Conservation (phyloP, 2,797 vertebrate genomes). For the Pangasius macronema region DNA sequence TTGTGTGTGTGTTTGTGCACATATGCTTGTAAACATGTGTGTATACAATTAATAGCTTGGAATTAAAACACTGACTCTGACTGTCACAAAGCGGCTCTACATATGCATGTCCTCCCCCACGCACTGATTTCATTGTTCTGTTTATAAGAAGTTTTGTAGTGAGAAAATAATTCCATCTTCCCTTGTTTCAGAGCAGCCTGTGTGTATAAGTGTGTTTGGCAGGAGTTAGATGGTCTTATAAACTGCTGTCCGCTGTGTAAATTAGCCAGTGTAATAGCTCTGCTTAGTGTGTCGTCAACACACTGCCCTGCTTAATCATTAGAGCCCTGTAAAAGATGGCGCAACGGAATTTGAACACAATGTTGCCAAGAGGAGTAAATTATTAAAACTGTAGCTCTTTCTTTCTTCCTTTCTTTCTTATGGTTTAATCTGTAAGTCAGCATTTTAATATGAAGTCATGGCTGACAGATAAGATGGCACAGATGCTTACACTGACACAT, state of each 20-base stretch:
- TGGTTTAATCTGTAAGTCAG: neutral
- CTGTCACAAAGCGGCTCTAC: neutral
- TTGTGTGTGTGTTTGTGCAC: neutral
- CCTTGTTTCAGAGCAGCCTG: neutral
- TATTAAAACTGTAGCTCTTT: conserved; percentile 38
- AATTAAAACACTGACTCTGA: neutral
- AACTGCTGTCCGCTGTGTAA: conserved; percentile 47
- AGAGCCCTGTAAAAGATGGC: conserved; percentile 65
- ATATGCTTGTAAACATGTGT: neutral
- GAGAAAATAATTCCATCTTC: neutral
- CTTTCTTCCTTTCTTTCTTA: neutral
- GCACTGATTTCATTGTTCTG: neutral
- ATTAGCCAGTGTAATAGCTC: conserved; percentile 55
- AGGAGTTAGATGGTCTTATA: conserved; percentile 23
- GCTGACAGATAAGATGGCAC: neutral
- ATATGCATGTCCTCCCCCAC: neutral
- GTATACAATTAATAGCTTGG: neutral
- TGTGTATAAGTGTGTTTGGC: neutral
- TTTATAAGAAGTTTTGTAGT: neutral
- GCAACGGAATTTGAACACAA: conserved; percentile 42
- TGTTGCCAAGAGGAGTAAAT: conserved; percentile 60
- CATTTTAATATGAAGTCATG: neutral
- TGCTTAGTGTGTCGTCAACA: conserved; percentile 57
- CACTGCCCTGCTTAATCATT: conserved; percentile 61
- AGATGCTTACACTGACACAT: neutral